These are phyloP conservation scores for Pogonognathellus flavescens DNA, from an alignment of 1,140 invertebrate genomes.

Conservation along the genomic window DNA sequence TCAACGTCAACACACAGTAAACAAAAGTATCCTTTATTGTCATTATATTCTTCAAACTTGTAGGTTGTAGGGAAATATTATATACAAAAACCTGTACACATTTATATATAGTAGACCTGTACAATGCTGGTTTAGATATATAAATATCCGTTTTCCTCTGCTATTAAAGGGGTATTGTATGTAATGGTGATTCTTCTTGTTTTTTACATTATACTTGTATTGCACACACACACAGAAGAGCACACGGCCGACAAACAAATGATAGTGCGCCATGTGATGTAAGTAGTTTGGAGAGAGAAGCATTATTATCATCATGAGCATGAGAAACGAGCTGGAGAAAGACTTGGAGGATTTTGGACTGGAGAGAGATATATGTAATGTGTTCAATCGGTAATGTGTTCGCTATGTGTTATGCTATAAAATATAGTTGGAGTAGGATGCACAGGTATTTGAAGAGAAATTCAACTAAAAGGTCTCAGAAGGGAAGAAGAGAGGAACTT, in stretches of 20 bases:
- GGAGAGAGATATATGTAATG: background rate
- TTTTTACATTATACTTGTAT: background rate
- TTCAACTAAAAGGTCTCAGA: slow-evolving; percentile 27
- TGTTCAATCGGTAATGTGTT: background rate
- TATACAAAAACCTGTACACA: no score
- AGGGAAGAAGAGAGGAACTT: slow-evolving; percentile 19
- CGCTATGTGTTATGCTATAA: background rate
- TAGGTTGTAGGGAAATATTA: background rate
- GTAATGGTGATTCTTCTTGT: no score
- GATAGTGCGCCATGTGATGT: slow-evolving; percentile 34
- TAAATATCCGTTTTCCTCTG: no score
- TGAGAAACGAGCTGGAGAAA: no score
- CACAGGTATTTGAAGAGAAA: slow-evolving; percentile 17
- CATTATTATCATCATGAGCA: no score
- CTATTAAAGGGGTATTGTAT: no score
- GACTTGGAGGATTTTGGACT: no score
- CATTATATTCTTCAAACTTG: background rate
- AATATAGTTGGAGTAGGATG: background rate
- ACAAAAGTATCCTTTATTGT: background rate
- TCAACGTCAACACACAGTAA: background rate
- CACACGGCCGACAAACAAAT: slow-evolving; percentile 39
- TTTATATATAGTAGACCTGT: no score
- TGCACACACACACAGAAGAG: background rate
- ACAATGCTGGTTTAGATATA: no score
- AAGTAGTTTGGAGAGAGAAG: background rate